Percentiles rank a stretch among this genome's conserved stretches.
Conservation (phyloP, 2,113 vertebrate species). For the Eulemur rufifrons region DNA sequence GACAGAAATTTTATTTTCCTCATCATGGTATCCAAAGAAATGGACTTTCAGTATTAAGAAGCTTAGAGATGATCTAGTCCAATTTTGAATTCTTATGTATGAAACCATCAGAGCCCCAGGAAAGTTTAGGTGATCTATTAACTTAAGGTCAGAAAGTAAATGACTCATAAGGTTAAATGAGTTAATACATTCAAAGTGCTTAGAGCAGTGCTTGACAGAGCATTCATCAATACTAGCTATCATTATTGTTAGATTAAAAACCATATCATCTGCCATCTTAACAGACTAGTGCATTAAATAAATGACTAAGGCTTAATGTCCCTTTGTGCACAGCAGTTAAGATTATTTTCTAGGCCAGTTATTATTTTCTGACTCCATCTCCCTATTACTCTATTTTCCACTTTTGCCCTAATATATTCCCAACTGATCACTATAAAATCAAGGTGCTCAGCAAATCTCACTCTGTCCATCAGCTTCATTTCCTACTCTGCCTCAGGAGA, state of each 20-base stretch:
- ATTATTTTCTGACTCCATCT: neutral
- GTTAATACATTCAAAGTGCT: neutral
- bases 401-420: neutral
- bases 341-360: neutral
- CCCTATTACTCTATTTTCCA: neutral
- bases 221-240: neutral
- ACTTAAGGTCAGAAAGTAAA: slow-evolving; percentile 29
- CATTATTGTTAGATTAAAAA: neutral
- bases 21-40: slow-evolving; percentile 11
- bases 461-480: neutral
- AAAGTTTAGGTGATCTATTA: neutral
- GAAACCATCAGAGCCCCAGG: neutral
- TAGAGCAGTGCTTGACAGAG: neutral
- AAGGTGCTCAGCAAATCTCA: slow-evolving; percentile 19
- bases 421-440: neutral
- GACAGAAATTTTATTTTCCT: slow-evolving; percentile 37
- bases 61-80: neutral
- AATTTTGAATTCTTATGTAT: neutral
- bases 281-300: neutral
- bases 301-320: neutral
- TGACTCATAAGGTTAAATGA: neutral
- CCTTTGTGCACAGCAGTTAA: neutral
- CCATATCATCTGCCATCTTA: neutral
- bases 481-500: neutral
- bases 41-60: neutral